phyloP scores from a whole-genome alignment of 2,113 vertebrate genomes.

The Lucifuga dentata region DNA sequence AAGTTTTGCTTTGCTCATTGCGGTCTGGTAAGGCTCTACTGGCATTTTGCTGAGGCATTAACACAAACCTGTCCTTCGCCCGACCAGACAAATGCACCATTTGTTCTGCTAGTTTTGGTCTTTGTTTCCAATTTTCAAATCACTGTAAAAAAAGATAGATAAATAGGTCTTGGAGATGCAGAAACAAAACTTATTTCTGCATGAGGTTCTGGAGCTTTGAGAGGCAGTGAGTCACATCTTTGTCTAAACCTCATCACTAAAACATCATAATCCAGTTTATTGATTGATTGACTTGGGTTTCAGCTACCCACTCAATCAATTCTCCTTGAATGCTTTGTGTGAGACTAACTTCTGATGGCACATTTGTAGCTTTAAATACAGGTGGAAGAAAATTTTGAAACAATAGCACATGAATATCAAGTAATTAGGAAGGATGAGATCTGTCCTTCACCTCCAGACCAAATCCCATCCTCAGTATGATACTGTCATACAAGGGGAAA shows the following conservation, averaged over 20 bases:
- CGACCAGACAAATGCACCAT: neutral
- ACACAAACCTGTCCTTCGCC: no score
- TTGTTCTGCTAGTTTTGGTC: neutral
- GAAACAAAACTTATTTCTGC: no score
- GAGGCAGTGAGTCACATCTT: constrained; percentile 11
- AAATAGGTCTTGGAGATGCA: neutral
- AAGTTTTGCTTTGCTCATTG: constrained; percentile 4
- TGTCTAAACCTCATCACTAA: constrained; percentile 27
- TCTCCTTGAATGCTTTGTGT: neutral
- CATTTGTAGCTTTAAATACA: constrained; percentile 4
- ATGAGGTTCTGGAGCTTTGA: constrained; percentile 10
- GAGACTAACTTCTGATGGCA: constrained; percentile 13
- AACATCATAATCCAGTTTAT: constrained; percentile 34
- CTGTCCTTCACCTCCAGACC: no score
- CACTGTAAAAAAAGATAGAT: neutral
- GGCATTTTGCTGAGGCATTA: neutral
- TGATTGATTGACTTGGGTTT: constrained; percentile 14
- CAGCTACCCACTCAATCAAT: neutral
- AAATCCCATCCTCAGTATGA: no score
- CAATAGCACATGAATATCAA: no score
- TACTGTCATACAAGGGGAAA: no score
- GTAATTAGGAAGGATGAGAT: no score
- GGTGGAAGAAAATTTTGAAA: no score
- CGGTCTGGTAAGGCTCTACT: neutral
- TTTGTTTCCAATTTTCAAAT: neutral